phyloP scores from a whole-genome alignment of 2,113 vertebrate genomes.

The Apaloderma vittatum region DNA sequence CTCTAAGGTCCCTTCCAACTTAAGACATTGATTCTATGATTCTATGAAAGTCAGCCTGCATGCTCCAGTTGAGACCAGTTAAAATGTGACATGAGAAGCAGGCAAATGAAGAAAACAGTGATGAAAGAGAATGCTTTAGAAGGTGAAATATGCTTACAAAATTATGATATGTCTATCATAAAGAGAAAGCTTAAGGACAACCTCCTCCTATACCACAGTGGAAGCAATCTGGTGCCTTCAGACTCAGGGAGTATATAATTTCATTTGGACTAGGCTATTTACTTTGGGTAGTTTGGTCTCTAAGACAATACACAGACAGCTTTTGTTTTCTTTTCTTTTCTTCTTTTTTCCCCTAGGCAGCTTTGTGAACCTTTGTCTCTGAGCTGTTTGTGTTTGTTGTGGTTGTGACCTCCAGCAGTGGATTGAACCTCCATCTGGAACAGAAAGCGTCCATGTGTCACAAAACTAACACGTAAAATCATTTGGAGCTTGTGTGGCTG shows the following conservation, averaged over 20 bases:
- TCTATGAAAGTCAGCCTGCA: accelerated
- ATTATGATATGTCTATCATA: background rate
- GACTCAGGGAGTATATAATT: background rate
- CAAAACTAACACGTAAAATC: background rate
- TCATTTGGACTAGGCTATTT: background rate
- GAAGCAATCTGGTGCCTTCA: background rate
- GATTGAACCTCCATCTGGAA: background rate
- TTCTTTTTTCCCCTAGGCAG: accelerated
- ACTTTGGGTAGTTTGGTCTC: background rate
- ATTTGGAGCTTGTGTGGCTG: background rate
- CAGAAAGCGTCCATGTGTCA: background rate
- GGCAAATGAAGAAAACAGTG: background rate
- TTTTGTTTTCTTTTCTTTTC: too few species aligned
- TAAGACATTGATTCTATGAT: too few species aligned
- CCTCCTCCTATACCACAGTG: background rate
- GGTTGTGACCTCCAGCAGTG: background rate
- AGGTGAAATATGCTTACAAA: background rate
- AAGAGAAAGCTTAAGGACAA: background rate
- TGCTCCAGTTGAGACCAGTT: background rate
- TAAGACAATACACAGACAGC: background rate
- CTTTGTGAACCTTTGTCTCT: background rate
- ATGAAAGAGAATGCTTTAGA: background rate
- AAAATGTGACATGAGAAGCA: background rate
- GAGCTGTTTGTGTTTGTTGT: background rate
- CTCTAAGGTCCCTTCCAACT: too few species aligned